Evolutionary conservation across 2,113 vertebrate genomes (phyloP).

Genomic region (Aythya baeri): DNA sequence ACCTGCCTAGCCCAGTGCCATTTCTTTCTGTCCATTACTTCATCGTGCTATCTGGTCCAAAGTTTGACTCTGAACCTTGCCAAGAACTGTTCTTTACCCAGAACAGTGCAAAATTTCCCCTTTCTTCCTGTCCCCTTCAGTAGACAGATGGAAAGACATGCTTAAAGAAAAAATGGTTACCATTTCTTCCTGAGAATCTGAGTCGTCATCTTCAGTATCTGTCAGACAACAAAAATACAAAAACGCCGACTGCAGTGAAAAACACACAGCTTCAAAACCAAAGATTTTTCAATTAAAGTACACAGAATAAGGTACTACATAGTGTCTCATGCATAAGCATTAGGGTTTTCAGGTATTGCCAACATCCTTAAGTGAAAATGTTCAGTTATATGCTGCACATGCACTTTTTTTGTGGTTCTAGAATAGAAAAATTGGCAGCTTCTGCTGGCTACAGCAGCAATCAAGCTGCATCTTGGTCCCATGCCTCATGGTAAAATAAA

Average conservation of each 20-base stretch:
- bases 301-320: background rate
- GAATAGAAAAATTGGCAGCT: background rate
- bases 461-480: too few species aligned
- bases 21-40: fast-evolving
- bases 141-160: fast-evolving
- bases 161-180: background rate
- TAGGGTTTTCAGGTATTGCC: background rate
- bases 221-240: background rate
- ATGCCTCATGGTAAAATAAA: fast-evolving
- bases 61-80: background rate
- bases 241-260: fast-evolving
- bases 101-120: background rate
- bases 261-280: background rate
- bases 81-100: background rate
- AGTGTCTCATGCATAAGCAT: fast-evolving
- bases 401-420: background rate
- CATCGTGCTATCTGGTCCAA: background rate
- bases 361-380: fast-evolving
- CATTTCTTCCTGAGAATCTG: background rate
- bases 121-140: background rate
- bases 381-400: fast-evolving
- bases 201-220: constrained; percentile 53
- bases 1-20: too few species aligned
- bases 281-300: background rate
- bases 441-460: background rate